phyloP scores from a whole-genome alignment of 2,113 vertebrate species.

The Puma concolor region DNA sequence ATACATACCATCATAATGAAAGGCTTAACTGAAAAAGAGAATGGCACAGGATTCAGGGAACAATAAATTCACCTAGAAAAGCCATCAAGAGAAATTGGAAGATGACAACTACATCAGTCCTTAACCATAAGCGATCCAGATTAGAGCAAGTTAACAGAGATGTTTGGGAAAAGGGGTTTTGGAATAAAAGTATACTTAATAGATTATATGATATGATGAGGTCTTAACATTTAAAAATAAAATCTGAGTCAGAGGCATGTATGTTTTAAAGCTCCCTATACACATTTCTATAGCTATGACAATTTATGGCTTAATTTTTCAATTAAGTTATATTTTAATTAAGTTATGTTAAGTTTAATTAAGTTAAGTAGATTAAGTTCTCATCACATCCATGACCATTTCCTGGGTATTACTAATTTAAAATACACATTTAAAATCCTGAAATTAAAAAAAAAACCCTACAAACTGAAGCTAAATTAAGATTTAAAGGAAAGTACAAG shows the following conservation, averaged over 20 bases:
- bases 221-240: not conserved
- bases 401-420: not conserved
- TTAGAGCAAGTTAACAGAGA: not conserved
- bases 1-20: not conserved
- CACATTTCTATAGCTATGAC: not conserved
- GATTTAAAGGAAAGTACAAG: not conserved
- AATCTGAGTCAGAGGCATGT: not conserved
- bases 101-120: not conserved
- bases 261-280: not conserved
- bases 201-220: not conserved
- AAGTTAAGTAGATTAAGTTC: not conserved
- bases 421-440: not conserved
- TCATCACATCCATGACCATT: not conserved
- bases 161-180: not conserved
- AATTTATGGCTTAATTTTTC: not conserved
- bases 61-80: constrained; percentile 1
- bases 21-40: not conserved
- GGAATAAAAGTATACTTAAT: not conserved
- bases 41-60: not conserved
- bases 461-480: not conserved
- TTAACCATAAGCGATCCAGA: not conserved
- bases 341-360: no score
- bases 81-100: not conserved
- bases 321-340: no score
- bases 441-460: not conserved